phyloP scores from a whole-genome alignment of 2,113 vertebrate species.

The Pipa parva region DNA sequence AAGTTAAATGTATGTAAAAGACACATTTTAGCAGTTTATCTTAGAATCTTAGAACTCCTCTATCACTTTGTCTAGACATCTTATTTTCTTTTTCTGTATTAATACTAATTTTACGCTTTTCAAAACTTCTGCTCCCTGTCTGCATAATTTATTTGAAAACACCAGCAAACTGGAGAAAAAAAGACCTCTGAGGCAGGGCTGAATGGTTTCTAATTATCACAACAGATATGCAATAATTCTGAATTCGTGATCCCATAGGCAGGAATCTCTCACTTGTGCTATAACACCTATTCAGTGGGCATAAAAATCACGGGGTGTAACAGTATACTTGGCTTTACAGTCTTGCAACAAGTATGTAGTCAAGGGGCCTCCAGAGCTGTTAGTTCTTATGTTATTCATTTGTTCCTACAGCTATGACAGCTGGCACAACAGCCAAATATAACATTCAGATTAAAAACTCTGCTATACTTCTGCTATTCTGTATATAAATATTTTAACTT shows the following conservation, averaged over 20 bases:
- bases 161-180: conserved; percentile 8
- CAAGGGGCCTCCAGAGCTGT: not conserved
- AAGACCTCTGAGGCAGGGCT: conserved; percentile 12
- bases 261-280: conserved; percentile 21
- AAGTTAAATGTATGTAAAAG: too few species aligned
- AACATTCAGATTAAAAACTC: too few species aligned
- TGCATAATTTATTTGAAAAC: conserved; percentile 22
- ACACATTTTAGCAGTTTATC: too few species aligned
- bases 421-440: not conserved
- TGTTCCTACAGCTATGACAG: not conserved
- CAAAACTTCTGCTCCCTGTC: not conserved
- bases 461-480: too few species aligned
- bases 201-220: conserved; percentile 35
- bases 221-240: conserved; percentile 30
- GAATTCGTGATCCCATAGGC: conserved; percentile 27
- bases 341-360: conserved; percentile 4
- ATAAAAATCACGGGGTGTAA: conserved; percentile 14
- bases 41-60: too few species aligned
- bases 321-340: conserved; percentile 6
- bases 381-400: not conserved
- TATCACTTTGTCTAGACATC: not conserved
- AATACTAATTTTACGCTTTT: conserved; percentile 20
- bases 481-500: too few species aligned
- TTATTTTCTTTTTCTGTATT: conserved; percentile 9
- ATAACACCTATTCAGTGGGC: conserved; percentile 24